Percentiles rank a stretch among this genome's conserved stretches.
phyloP scores from a whole-genome alignment of 2,888 invertebrate species.

The Xanthia togata region DNA sequence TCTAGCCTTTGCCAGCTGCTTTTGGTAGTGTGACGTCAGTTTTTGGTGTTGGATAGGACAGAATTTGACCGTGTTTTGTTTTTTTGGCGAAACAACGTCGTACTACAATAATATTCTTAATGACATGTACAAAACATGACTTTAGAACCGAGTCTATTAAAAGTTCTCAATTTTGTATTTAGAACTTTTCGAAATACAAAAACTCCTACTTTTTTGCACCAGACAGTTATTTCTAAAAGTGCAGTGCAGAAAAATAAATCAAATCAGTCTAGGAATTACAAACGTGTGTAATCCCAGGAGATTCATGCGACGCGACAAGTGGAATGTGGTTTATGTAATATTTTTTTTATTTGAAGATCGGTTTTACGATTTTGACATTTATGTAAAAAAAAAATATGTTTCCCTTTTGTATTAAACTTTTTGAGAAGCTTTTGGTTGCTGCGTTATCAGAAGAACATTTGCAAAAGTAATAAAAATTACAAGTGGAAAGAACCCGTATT shows the following conservation, averaged over 20 bases:
- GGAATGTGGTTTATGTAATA: background rate
- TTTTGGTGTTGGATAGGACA: slow-evolving; percentile 22
- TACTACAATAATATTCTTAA: too few relatives aligned
- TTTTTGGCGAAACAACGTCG: background rate
- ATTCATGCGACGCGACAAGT: background rate
- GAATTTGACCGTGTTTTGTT: background rate
- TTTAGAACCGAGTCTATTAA: background rate
- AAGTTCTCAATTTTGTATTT: background rate
- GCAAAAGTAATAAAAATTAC: too few relatives aligned
- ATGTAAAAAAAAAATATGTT: too few relatives aligned
- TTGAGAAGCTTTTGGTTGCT: too few relatives aligned
- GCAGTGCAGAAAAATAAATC: slow-evolving; percentile 26
- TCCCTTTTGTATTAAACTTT: too few relatives aligned
- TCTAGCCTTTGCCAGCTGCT: slow-evolving; percentile 88
- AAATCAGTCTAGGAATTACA: slow-evolving; percentile 43
- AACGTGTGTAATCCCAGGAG: slow-evolving; percentile 6
- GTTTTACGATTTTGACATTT: too few relatives aligned
- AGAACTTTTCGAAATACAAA: background rate
- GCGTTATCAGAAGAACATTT: too few relatives aligned
- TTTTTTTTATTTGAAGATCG: too few relatives aligned
- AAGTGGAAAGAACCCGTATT: background rate
- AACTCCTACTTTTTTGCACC: background rate
- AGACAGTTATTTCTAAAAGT: background rate
- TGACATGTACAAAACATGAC: background rate
- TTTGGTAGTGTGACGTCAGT: slow-evolving; percentile 71